Conservation (phyloP, 2,113 vertebrate species). For the Salvelinus namaycush region DNA sequence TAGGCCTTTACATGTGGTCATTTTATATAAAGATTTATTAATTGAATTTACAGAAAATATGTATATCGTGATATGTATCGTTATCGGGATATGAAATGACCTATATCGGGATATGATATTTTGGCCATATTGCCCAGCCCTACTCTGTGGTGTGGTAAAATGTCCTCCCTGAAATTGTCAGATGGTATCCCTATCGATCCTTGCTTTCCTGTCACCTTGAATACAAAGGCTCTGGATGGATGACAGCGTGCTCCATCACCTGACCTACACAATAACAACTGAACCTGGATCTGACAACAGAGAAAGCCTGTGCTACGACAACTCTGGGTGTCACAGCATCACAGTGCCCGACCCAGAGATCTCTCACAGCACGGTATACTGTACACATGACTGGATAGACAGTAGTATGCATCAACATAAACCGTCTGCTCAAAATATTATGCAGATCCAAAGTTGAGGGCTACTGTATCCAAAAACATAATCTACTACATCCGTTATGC, state of each 20-base stretch:
- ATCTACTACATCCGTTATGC: background rate
- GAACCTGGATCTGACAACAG: no score
- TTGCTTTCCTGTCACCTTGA: constrained; percentile 15
- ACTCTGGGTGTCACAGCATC: background rate
- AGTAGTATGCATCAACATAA: background rate
- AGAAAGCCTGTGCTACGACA: background rate
- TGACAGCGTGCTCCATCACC: constrained; percentile 7
- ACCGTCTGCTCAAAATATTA: no score
- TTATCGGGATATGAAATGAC: no score
- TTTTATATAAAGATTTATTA: no score
- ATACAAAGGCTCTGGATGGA: background rate
- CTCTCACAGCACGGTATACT: background rate
- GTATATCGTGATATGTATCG: no score
- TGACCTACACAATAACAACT: background rate
- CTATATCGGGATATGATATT: no score
- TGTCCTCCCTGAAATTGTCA: background rate
- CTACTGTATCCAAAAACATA: no score
- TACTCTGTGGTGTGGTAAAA: background rate
- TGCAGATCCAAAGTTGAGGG: no score
- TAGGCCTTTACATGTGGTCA: no score
- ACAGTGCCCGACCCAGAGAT: background rate
- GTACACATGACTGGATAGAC: background rate
- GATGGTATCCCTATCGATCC: background rate
- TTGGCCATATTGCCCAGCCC: no score
- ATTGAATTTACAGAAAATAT: no score